Percentiles rank a stretch among this genome's conserved stretches.
These are phyloP conservation scores for Halisarca cf. caerulea DNA, from an alignment of 37 sponge, comb jelly and placozoan species.

Conservation along the genomic window DNA sequence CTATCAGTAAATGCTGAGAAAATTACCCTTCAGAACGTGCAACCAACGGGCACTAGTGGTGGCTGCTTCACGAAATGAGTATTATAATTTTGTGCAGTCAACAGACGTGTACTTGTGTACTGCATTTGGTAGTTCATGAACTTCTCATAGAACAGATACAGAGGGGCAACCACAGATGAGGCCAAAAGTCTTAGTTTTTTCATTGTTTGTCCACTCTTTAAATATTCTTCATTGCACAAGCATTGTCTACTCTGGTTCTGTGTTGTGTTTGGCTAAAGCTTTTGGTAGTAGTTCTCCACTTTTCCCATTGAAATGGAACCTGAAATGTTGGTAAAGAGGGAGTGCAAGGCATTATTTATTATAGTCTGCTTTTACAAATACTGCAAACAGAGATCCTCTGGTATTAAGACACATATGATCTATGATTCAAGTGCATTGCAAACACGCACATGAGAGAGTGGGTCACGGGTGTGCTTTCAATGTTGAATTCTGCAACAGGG, in stretches of 20 bases:
- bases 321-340: slow-evolving; percentile 10
- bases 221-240: not conserved
- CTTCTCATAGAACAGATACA: too few species aligned
- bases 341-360: too few species aligned
- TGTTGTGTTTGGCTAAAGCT: slow-evolving; percentile 66
- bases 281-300: slow-evolving; percentile 82
- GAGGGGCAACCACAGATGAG: too few species aligned
- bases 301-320: slow-evolving; percentile 92
- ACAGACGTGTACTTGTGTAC: too few species aligned
- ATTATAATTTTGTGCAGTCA: not conserved
- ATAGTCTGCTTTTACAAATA: not conserved
- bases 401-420: not conserved
- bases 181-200: too few species aligned
- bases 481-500: slow-evolving; percentile 93
- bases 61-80: too few species aligned
- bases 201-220: too few species aligned
- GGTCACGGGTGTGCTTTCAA: slow-evolving; percentile 87
- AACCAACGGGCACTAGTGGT: too few species aligned
- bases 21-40: too few species aligned
- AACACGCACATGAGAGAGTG: slow-evolving; percentile 34
- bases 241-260: not conserved
- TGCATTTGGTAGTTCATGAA: too few species aligned
- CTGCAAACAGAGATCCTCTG: not conserved
- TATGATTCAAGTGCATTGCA: too few species aligned
- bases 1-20: not conserved